Evolutionary conservation across 1,140 invertebrate genomes (phyloP).

Genomic region (Drosophila pandora): DNA sequence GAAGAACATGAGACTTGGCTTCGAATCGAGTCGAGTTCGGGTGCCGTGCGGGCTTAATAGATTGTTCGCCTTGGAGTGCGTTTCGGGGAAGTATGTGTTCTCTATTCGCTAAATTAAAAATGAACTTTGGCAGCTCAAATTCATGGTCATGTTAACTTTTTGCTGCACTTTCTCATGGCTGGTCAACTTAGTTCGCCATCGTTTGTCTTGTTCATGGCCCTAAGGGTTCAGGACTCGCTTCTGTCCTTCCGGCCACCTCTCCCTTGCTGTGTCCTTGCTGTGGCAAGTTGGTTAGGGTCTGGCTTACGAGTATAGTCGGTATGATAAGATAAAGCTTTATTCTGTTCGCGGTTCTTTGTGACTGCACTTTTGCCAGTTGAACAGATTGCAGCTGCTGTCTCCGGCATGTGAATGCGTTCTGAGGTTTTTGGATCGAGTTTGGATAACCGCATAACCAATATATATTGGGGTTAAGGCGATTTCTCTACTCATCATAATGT

Average conservation of each 20-base stretch:
- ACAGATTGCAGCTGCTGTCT: slow-evolving; percentile 57
- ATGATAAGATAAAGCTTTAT: slow-evolving; percentile 72
- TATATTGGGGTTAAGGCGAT: neutral
- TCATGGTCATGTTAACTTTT: slow-evolving; percentile 80
- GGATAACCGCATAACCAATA: slow-evolving; percentile 16
- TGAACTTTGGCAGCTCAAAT: slow-evolving; percentile 77
- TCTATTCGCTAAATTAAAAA: slow-evolving; percentile 66
- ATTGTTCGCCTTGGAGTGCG: slow-evolving; percentile 54
- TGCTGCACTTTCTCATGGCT: slow-evolving; percentile 55
- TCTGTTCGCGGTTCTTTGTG: slow-evolving; percentile 46
- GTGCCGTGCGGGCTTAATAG: slow-evolving; percentile 59
- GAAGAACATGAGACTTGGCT: slow-evolving; percentile 34
- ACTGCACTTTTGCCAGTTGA: slow-evolving; percentile 12
- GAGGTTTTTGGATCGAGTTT: slow-evolving; percentile 29
- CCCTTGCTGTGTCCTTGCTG: slow-evolving; percentile 10
- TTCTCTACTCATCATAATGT: slow-evolving; percentile 19
- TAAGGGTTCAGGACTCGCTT: neutral
- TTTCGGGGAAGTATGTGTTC: slow-evolving; percentile 23
- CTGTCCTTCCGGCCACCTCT: neutral
- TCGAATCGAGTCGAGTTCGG: neutral
- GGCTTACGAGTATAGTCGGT: slow-evolving; percentile 44
- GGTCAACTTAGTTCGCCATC: slow-evolving; percentile 58
- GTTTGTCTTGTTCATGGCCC: slow-evolving; percentile 56
- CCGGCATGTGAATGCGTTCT: slow-evolving; percentile 34
- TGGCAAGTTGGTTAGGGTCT: slow-evolving; percentile 59